These are phyloP conservation scores for Poecilia picta DNA, from an alignment of 2,797 vertebrate species.

Conservation along the genomic window DNA sequence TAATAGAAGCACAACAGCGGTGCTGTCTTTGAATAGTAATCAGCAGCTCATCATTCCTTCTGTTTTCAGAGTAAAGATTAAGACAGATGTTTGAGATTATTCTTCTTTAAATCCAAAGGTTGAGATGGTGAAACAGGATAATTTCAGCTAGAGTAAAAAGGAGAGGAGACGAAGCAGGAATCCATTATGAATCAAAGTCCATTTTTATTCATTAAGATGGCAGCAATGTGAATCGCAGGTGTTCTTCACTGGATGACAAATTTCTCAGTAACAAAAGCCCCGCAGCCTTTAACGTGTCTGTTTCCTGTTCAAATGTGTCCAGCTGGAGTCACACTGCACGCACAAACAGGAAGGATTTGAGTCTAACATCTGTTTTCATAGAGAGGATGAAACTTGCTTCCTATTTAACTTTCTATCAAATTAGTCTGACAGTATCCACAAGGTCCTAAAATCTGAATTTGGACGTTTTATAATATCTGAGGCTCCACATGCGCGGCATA, in stretches of 20 bases:
- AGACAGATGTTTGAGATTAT: conserved; percentile 43
- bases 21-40: conserved; percentile 20
- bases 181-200: conserved; percentile 29
- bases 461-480: conserved; percentile 7
- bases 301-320: conserved; percentile 36
- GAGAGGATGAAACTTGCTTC: conserved; percentile 72
- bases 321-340: conserved; percentile 48
- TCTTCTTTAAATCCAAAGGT: conserved; percentile 26
- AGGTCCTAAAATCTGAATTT: conserved; percentile 53
- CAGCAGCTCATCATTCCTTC: conserved; percentile 31
- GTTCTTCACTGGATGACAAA: conserved; percentile 35
- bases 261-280: conserved; percentile 38
- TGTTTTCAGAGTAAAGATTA: conserved; percentile 33
- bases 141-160: conserved; percentile 11
- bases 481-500: not conserved
- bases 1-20: not conserved
- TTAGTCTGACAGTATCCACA: conserved; percentile 67
- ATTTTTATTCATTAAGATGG: conserved; percentile 42
- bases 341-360: conserved; percentile 4
- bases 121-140: conserved; percentile 11
- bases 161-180: conserved; percentile 15
- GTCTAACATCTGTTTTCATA: conserved; percentile 67
- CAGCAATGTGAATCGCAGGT: conserved; percentile 41
- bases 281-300: conserved; percentile 24
- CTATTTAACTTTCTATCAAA: conserved; percentile 78